Evolutionary conservation across 1,140 invertebrate species (phyloP), one percentile per base, ranked within the genome.

Genomic region (Orius insidiosus): DNA sequence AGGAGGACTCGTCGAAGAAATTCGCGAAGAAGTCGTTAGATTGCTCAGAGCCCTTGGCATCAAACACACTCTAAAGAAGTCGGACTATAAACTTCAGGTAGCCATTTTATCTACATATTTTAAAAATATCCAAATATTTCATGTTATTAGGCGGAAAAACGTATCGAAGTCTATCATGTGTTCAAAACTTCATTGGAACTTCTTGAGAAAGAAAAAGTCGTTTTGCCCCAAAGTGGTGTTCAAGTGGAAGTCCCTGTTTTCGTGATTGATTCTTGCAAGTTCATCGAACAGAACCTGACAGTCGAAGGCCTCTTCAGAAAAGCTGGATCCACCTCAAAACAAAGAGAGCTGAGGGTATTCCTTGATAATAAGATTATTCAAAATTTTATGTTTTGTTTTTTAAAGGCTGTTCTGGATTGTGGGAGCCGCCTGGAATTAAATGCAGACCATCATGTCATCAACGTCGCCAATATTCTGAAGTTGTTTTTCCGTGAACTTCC

Each of bases 251-350:
- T 86, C 9, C 83, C 85, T n/a, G 67, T 69, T 53, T 76, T 87
- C 59, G 68, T 89, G 1, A 71, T 73, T 52, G 73, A 84, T 57
- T 72, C 80, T 51, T 75, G 78, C 53, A 64, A 69, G 14, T 71
- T 74, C 56, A 69, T 88, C 45, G 61, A 74, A 38, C 62, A 71
- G 18, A 69, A 80, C 60, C 66, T 78, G 19, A 69, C 72, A 31
- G 71, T 74, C 16, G 84, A 87, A 60, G 86, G 86, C 2, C 61
- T 90, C 34, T 89, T 89, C 57, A 68, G 86, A 19, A 88, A 86
- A 65, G 80, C 81, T 50, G 85, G 85, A 2, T 85, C 83, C 9
- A 72, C 82, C 49, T 67, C 69, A 38, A 69, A 84, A 52, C 83
- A 87, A 60, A 78, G 75, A 56, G 81, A 88, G 60, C 70, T 88